phyloP scores from a whole-genome alignment of 1,140 invertebrate genomes.

The Philaenus spumarius region DNA sequence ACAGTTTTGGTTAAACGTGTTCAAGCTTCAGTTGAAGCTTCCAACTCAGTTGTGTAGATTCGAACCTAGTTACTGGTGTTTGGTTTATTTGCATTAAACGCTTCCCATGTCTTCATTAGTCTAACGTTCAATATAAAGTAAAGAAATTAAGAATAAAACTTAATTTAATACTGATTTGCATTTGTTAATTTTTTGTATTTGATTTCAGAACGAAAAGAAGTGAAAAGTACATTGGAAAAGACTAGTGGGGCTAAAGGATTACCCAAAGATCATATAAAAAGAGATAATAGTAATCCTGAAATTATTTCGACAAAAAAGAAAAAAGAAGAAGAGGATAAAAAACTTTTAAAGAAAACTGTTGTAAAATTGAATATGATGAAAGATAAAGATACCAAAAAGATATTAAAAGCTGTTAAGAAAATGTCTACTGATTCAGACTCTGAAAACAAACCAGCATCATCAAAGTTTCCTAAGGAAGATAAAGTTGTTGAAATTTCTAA shows the following conservation, averaged over 20 bases:
- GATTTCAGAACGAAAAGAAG: constrained; percentile 45
- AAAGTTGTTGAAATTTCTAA: constrained; percentile 16
- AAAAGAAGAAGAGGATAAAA: background rate
- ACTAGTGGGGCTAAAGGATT: constrained; percentile 26
- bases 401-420: background rate
- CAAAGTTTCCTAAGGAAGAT: constrained; percentile 7
- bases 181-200: background rate
- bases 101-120: too few relatives aligned
- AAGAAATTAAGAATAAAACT: too few relatives aligned
- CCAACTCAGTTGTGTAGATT: too few relatives aligned
- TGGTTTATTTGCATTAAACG: too few relatives aligned
- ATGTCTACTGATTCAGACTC: background rate
- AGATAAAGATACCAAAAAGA: background rate
- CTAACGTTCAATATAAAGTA: too few relatives aligned
- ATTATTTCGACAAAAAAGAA: background rate
- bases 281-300: constrained; percentile 7
- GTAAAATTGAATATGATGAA: background rate
- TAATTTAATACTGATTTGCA: too few relatives aligned
- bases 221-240: constrained; percentile 41
- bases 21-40: too few relatives aligned
- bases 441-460: background rate
- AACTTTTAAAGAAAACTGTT: background rate
- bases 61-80: too few relatives aligned
- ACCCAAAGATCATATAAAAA: constrained; percentile 17
- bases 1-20: too few relatives aligned